Evolutionary conservation across 2,113 vertebrate species (phyloP).

Genomic region (Tamias sibiricus): DNA sequence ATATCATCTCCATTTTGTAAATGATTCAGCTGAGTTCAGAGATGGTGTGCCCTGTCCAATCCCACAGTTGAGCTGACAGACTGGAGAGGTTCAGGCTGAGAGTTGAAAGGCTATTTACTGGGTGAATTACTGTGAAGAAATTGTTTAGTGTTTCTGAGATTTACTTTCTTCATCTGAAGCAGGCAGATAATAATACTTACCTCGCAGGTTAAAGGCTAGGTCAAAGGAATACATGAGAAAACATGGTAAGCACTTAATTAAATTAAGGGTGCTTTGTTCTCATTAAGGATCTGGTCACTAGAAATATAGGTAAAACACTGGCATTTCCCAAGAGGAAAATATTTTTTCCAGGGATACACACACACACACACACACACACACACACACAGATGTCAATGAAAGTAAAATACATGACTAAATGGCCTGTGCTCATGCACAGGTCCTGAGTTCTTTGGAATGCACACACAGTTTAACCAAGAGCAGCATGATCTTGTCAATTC

Average conservation of each 20-base stretch:
- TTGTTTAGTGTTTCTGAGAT: neutral
- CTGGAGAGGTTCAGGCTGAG: neutral
- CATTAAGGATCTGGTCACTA: constrained; percentile 12
- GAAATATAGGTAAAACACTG: neutral
- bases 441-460: neutral
- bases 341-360: neutral
- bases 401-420: neutral
- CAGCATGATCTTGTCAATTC: neutral
- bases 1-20: neutral
- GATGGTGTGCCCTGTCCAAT: neutral
- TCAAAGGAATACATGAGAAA: constrained; percentile 1
- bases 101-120: neutral
- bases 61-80: neutral
- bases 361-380: neutral
- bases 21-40: constrained; percentile 16
- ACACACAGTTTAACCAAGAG: neutral
- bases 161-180: constrained; percentile 33
- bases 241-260: neutral
- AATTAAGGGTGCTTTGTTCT: neutral
- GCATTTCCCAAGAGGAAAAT: neutral
- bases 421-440: neutral
- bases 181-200: neutral
- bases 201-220: neutral
- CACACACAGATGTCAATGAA: neutral
- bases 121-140: neutral